These are phyloP conservation scores for Porites australiensis DNA, from an alignment of 64 coral and sea anemone genomes.

Conservation along the genomic window DNA sequence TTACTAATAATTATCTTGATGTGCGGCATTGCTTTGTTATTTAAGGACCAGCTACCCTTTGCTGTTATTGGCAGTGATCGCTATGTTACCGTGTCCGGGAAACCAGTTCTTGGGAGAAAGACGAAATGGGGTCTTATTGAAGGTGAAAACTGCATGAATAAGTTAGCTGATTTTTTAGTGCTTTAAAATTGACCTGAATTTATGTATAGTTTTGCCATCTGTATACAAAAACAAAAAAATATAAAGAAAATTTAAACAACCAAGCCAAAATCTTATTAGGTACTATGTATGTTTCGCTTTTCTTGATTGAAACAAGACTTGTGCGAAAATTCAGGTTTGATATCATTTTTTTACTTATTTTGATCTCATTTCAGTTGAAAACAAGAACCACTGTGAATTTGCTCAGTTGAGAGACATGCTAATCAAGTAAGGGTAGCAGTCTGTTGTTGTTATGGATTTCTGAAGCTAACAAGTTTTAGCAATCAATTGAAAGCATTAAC, in stretches of 20 bases:
- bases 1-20: too few species aligned
- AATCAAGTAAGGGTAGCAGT: conserved; percentile 78
- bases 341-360: background rate
- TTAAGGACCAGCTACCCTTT: conserved; percentile 94
- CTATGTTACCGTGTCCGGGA: conserved; percentile 93
- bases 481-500: background rate
- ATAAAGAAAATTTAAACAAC: too few species aligned
- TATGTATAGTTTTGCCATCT: too few species aligned
- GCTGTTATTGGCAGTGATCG: conserved; percentile 97
- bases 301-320: too few species aligned
- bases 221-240: too few species aligned
- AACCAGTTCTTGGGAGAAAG: conserved; percentile 94
- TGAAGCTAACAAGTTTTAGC: background rate
- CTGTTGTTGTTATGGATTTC: background rate
- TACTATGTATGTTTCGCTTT: too few species aligned
- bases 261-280: too few species aligned
- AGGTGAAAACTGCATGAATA: conserved; percentile 60
- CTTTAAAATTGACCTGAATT: too few species aligned
- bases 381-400: conserved; percentile 99
- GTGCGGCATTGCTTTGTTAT: background rate
- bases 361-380: conserved; percentile 87
- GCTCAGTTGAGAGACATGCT: conserved; percentile 94
- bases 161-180: too few species aligned
- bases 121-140: conserved; percentile 98
- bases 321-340: too few species aligned